Base-by-base conservation (phyloP, 2,113 vertebrate species). In the Callorhinus ursinus region DNA sequence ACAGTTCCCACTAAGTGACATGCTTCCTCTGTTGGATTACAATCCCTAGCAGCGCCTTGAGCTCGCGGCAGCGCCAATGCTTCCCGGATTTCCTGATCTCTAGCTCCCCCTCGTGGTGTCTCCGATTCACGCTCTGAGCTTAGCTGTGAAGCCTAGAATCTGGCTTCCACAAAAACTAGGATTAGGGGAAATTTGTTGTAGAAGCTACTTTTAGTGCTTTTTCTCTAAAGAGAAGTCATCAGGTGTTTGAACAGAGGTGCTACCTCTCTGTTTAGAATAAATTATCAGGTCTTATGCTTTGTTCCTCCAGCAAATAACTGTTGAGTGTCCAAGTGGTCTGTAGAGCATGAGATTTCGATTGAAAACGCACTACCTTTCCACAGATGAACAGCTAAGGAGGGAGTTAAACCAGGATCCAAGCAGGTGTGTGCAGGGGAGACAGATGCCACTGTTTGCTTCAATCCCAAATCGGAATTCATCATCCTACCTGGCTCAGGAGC, bases 41-140 rank as follows among this genome's bases (percentile, higher is more conserved):
- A 55, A 39, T 61, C 28, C n/a, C 1, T 39, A 24, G 53, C 15
- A 3, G 63, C 1, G 0, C 51, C 79, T 19, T 0, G 15, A 24
- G 31, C 10, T 2, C 8, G 0, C 5, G 0, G 53, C 15, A 3
- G n/a, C 0, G 0, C 6, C 55, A 0, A 0, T 0, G 22, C 63
- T 18, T 69, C 67, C 42, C 14, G n/a, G 71, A 97, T 98, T 96
- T 51, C 90, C 95, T 90, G 88, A 93, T 65, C 92, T 87, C 59
- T 22, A 24, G 55, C 92, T 12, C 93, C 95, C 92, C 85, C 97
- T 95, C 49, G 96, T 81, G 98, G 61, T 42, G 13, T 0, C 10
- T 49, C 59, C 14, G 0, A 15, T 6, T 83, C 42, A 36, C 1
- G 61, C 67, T 51, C 67, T 19, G 11, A 15, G 72, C 28, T 83